Evolutionary conservation across 1,140 invertebrate species (phyloP).

Genomic region (Ephestia elutella): DNA sequence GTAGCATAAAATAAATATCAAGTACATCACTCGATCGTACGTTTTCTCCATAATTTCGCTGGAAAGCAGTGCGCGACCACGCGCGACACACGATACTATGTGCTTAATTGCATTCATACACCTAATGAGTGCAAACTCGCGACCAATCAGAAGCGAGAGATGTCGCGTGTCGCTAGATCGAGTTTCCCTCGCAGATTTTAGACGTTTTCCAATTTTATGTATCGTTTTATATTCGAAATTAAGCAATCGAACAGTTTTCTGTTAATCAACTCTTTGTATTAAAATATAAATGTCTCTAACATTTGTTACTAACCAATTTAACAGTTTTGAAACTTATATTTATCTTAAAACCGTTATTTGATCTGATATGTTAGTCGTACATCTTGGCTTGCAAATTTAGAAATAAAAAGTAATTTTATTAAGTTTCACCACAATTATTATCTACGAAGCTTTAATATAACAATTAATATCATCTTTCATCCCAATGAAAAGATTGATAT

Average conservation of each 20-base stretch:
- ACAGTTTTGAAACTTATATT: no score
- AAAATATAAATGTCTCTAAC: no score
- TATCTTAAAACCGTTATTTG: no score
- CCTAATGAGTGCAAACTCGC: constrained; percentile 55
- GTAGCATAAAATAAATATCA: neutral
- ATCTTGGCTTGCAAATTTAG: no score
- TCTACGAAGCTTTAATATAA: no score
- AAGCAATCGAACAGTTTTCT: neutral
- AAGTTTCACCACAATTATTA: no score
- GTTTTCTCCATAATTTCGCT: constrained; percentile 64
- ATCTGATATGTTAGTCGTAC: no score
- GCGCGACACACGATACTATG: constrained; percentile 54
- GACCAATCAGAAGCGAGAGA: constrained; percentile 40
- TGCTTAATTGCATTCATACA: constrained; percentile 59
- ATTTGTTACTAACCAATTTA: no score
- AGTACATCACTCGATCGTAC: neutral
- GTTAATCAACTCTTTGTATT: no score
- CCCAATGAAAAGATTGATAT: no score
- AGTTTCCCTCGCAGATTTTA: constrained; percentile 25
- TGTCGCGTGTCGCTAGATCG: constrained; percentile 28
- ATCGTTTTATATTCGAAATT: neutral
- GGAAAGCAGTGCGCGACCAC: constrained; percentile 57
- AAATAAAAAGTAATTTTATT: no score
- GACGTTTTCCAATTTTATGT: neutral
- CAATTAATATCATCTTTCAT: no score